Percentiles rank a stretch among this genome's conserved stretches.
phyloP scores from a whole-genome alignment of 2,888 invertebrate species.

The Craniophora ligustri region DNA sequence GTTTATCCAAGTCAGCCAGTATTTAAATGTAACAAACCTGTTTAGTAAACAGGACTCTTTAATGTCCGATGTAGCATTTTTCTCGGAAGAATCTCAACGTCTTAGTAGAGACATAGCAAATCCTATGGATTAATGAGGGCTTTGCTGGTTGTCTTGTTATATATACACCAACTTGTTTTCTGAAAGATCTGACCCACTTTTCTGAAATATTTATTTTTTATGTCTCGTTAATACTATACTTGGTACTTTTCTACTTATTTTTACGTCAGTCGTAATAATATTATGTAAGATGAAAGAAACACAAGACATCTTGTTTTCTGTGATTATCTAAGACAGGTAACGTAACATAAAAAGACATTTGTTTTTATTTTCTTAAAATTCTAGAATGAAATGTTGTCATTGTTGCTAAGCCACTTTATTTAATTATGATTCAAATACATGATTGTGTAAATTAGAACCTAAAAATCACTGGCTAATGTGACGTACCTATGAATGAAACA shows the following conservation, averaged over 20 bases:
- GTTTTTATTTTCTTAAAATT: no score
- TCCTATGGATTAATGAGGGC: constrained; percentile 51
- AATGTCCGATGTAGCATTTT: constrained; percentile 34
- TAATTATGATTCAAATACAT: no score
- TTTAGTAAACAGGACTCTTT: constrained; percentile 27
- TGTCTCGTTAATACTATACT: constrained; percentile 41
- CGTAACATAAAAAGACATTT: no score
- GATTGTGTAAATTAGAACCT: no score
- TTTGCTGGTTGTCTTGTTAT: constrained; percentile 35
- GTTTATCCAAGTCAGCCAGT: neutral
- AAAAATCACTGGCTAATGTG: no score
- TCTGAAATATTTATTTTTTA: constrained; percentile 30
- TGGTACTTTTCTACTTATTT: no score
- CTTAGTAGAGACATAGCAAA: constrained; percentile 42
- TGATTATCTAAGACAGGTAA: no score
- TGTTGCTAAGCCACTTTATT: no score
- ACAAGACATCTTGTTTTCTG: neutral
- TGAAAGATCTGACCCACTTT: constrained; percentile 45
- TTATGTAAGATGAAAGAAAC: constrained; percentile 13
- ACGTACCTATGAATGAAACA: no score
- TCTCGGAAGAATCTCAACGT: constrained; percentile 44
- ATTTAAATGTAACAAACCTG: constrained; percentile 11
- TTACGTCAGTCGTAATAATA: constrained; percentile 29
- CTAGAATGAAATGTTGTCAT: no score
- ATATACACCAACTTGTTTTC: constrained; percentile 27